These are phyloP conservation scores for Trididemnum miniatum DNA, from an alignment of 23 tunicate genomes.

Conservation along the genomic window DNA sequence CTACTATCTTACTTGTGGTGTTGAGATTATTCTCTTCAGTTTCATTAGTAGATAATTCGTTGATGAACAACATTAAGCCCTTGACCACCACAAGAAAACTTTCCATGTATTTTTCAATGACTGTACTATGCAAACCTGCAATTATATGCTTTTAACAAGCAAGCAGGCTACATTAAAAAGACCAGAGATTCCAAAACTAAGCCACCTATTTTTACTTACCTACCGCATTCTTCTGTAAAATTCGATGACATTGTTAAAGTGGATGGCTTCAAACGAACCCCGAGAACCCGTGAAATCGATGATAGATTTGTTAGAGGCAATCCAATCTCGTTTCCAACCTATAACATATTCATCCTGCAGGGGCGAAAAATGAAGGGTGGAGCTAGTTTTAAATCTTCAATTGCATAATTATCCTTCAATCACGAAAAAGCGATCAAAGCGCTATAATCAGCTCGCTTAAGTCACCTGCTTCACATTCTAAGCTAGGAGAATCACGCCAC, in stretches of 20 bases:
- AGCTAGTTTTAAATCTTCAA: no score
- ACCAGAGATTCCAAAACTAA: not conserved
- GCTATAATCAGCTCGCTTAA: no score
- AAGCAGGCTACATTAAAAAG: no score
- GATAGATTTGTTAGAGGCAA: not conserved
- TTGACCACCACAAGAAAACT: not conserved
- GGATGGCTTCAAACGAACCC: conserved; percentile 1
- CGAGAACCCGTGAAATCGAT: not conserved
- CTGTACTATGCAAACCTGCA: not conserved
- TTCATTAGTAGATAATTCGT: not conserved
- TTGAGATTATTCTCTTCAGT: not conserved
- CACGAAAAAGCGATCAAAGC: no score
- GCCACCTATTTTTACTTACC: not conserved
- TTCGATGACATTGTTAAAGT: not conserved
- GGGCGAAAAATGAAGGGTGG: no score
- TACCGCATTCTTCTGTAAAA: conserved; percentile 17
- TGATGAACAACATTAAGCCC: not conserved
- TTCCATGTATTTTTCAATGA: not conserved
- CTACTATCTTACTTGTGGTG: no score
- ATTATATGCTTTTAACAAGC: no score
- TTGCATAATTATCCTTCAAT: no score
- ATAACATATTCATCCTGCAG: not conserved
- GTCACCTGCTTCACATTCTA: no score
- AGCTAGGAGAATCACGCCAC: no score
- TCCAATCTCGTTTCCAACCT: conserved; percentile 18